Evolutionary conservation across 2,113 vertebrate species (phyloP), one percentile per base, ranked within the genome.

Genomic region (Picathartes gymnocephalus): DNA sequence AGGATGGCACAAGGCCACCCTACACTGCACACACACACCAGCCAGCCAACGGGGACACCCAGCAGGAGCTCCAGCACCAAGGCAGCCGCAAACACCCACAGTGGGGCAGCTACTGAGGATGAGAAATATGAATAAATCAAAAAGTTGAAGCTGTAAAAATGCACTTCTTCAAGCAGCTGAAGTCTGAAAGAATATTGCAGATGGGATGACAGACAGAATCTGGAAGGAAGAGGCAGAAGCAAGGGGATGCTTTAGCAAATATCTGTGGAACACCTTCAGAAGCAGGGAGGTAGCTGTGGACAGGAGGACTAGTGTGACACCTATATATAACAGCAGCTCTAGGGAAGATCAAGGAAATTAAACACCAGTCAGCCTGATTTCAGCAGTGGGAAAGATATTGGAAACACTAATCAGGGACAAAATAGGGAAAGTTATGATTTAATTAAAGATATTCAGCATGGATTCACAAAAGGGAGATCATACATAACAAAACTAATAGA

Each of bases 401-500:
- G 96, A 98, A 97, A 97, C 95, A 96, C 97, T 98, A 98, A 98
- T 98, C 97, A 98, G 95, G 96, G 97, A 96, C 98, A 97, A 98
- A 98, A 98, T 95, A 97, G 93, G 92, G 95, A 96, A 98, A 98
- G 97, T 98, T 98, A 98, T 97, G 97, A 98, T 98, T 98, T 98
- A 98, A 98, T 98, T 98, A 98, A 98, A 98, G 98, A 98, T 98
- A 98, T 97, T 98, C 98, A 97, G 97, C 97, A 97, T 94, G 97
- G 97, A 97, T 97, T 98, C 98, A 97, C 97, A 98, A 98, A 98
- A 98, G 96, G 97, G 97, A 98, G 97, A 95, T 98, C 97, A 97
- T 96, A 97, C 50, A 70, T 98, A 98, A 98, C 97, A 97, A 98
- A 98, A 97, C 96, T 97, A 97, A 97, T 96, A 97, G 98, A 98